Evolutionary conservation across 2,888 invertebrate genomes (phyloP).

Genomic region (Rosalia funebris): DNA sequence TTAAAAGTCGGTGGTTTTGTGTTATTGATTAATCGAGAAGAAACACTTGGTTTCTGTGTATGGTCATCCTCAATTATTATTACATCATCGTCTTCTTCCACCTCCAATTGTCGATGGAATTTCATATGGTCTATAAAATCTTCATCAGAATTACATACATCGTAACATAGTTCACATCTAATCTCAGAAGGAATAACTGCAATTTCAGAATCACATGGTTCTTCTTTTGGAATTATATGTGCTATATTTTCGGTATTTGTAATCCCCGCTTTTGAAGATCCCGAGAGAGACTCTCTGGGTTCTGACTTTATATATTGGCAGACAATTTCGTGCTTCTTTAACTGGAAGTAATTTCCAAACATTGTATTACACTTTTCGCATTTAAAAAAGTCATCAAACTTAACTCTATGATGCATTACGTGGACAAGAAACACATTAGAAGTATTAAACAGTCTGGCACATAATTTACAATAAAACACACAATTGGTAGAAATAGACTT

Average conservation of each 20-base stretch:
- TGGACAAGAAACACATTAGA: background rate
- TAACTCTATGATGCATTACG: background rate
- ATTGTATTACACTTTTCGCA: background rate
- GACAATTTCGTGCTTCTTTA: slow-evolving; percentile 6
- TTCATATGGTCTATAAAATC: slow-evolving; percentile 10
- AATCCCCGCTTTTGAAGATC: too few relatives aligned
- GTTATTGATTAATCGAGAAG: too few relatives aligned
- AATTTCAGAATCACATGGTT: background rate
- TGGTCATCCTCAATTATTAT: background rate
- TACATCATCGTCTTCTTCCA: slow-evolving; percentile 1
- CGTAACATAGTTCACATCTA: slow-evolving; percentile 14
- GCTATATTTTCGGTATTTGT: background rate
- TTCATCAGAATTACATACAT: slow-evolving; percentile 6
- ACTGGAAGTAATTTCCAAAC: slow-evolving; percentile 9
- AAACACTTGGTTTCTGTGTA: background rate
- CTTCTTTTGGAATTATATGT: background rate
- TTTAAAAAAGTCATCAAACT: slow-evolving; percentile 7
- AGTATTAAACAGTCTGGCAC: background rate
- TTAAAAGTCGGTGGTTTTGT: too few relatives aligned
- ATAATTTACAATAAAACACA: slow-evolving; percentile 12
- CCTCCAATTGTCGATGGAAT: slow-evolving; percentile 1
- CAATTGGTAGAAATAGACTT: background rate
- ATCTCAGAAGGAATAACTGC: background rate
- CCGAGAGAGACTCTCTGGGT: background rate
- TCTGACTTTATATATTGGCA: slow-evolving; percentile 9